Percentiles rank a stretch among this genome's conserved stretches.
These are phyloP conservation scores for Thunnus albacares DNA, from an alignment of 2,797 vertebrate species.

Conservation along the genomic window DNA sequence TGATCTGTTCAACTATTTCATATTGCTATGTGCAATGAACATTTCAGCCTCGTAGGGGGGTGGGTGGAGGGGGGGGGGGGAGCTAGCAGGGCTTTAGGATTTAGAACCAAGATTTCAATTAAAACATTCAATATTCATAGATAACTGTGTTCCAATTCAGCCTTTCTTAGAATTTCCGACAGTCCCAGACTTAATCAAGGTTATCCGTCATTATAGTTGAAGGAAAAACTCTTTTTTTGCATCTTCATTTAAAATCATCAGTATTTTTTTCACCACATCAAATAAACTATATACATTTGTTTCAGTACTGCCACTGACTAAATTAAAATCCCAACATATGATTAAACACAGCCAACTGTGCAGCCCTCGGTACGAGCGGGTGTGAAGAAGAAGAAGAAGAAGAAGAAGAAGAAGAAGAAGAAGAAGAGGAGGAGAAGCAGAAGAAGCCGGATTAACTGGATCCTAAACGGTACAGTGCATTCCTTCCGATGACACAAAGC, in stretches of 20 bases:
- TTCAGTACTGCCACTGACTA: neutral
- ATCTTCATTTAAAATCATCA: neutral
- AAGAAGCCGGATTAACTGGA: constrained; percentile 24
- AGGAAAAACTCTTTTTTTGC: neutral
- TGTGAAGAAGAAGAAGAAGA: constrained; percentile 14
- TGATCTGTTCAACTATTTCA: too few species aligned
- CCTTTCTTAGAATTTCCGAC: neutral
- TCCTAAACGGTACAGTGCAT: constrained; percentile 45
- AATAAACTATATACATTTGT: neutral
- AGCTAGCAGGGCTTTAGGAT: neutral
- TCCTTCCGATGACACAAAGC: constrained; percentile 61
- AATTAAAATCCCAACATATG: too few species aligned
- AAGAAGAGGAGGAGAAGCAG: constrained; percentile 23
- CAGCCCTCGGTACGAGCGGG: constrained; percentile 16
- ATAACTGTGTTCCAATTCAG: neutral
- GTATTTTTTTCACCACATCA: neutral
- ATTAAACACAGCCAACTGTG: neutral
- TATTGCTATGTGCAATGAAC: too few species aligned
- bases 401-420: constrained; percentile 28
- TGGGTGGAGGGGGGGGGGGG: too few species aligned
- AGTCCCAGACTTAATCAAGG: neutral
- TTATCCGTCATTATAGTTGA: neutral
- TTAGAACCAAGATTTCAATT: neutral
- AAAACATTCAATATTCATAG: neutral
- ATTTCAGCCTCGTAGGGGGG: too few species aligned